These are phyloP conservation scores for Chloroceryle inda DNA, from an alignment of 2,797 vertebrate species.

Conservation along the genomic window DNA sequence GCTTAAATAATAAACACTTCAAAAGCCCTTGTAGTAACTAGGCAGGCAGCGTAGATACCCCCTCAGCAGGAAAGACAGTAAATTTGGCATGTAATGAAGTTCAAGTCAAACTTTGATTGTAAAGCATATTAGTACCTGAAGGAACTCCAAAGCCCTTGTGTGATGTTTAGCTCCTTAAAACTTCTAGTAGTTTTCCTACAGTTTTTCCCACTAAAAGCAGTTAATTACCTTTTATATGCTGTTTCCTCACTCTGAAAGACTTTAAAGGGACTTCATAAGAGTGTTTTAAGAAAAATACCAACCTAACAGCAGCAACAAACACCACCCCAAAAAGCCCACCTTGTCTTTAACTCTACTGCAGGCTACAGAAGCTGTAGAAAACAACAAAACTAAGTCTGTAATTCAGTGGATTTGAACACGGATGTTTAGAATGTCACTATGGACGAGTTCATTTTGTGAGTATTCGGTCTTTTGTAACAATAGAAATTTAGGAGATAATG, in stretches of 20 bases:
- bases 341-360: neutral
- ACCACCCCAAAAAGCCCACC: neutral
- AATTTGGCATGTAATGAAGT: neutral
- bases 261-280: neutral
- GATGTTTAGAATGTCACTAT: neutral
- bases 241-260: neutral
- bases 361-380: neutral
- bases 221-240: neutral
- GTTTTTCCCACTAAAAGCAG: neutral
- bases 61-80: neutral
- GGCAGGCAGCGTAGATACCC: neutral
- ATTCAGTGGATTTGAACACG: neutral
- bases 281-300: neutral
- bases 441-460: neutral
- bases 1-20: neutral
- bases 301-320: neutral
- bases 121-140: neutral
- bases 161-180: neutral
- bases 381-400: neutral
- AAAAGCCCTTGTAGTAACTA: neutral
- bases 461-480: neutral
- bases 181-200: neutral
- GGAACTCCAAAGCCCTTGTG: neutral
- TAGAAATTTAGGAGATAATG: neutral
- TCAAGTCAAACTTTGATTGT: neutral